Evolutionary conservation across 1,140 invertebrate species (phyloP).

Genomic region (Drosophila nigromelanica): DNA sequence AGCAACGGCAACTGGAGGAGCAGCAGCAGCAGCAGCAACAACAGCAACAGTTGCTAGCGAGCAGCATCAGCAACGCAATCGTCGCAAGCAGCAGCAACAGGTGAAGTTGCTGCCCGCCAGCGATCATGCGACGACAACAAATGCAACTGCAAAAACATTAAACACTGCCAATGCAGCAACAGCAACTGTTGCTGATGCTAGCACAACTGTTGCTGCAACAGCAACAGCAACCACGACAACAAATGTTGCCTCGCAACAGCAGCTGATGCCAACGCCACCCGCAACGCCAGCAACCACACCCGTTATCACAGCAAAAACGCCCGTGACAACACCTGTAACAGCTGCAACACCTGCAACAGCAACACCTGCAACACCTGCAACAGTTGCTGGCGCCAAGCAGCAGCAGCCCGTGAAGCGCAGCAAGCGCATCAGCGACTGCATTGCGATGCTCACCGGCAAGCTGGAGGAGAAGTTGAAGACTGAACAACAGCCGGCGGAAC

Average conservation of each 20-base stretch:
- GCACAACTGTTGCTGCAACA: not conserved
- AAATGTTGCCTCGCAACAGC: conserved; percentile 41
- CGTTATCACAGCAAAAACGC: conserved; percentile 41
- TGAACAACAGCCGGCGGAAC: conserved; percentile 51
- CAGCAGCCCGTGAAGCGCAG: conserved; percentile 66
- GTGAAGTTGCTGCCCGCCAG: conserved; percentile 1
- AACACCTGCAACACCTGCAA: conserved; percentile 13
- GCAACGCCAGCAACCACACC: conserved; percentile 38
- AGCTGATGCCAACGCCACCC: conserved; percentile 52
- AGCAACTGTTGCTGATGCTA: not conserved
- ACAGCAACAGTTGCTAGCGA: not conserved
- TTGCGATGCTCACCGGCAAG: conserved; percentile 85
- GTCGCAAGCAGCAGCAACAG: conserved; percentile 52
- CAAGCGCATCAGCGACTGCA: conserved; percentile 85
- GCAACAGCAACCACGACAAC: conserved; percentile 15
- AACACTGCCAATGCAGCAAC: conserved; percentile 11
- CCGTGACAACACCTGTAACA: not conserved
- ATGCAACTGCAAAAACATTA: conserved; percentile 7
- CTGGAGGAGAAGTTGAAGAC: conserved; percentile 83
- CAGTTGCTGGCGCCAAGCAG: conserved; percentile 10
- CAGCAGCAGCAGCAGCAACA: conserved; percentile 36
- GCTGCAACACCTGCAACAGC: not conserved
- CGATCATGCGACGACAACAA: conserved; percentile 18
- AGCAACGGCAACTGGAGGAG: conserved; percentile 30
- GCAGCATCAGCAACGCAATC: conserved; percentile 43